Evolutionary conservation across 2,888 invertebrate genomes (phyloP), one percentile per base, ranked within the genome.

Genomic region (Merodon equestris): DNA sequence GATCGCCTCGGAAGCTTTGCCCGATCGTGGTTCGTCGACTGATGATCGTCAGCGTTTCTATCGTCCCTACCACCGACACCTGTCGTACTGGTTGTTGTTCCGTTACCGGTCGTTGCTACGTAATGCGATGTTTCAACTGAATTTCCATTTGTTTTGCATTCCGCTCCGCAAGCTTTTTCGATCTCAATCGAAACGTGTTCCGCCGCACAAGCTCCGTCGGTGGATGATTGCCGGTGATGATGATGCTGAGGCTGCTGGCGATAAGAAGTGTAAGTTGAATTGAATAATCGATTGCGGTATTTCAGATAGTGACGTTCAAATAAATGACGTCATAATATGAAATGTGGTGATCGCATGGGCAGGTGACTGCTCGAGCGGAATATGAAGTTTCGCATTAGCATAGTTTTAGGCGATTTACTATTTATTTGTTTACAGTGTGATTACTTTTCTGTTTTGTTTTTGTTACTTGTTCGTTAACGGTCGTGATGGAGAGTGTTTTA

Each of bases 321-420:
- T 82, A 85, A 84, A 83, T 84, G 84, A 73, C 84, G 85, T 85
- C 85, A 85, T 85, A 85, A 85, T 74, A 85, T 84, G 64, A 83
- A 83, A 68, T 84, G 83, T 53, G 85, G 84, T 66, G 85, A 85
- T 81, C 85, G 83, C 73, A 82, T 84, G 34, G 84, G 84, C 79
- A 85, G 83, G 67, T 84, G 82, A 67, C 82, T 84, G 76, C 84
- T 85, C 70, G 85, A 84, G 67, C 85, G 85, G 72, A 85, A 85
- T 82, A 85, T 82, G 81, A 85, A 84, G 73, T 85, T 85, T 82
- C 85, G 83, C 74, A 85, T 84, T 77, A 85, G 83, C 85, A 85
- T 85, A 84, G 61, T 84, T 81, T 81, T 72, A 67, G 83, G 82
- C 81, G 18, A 3, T 64, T 42, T 15, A 15, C 27, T 27, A 36